Percentiles rank a stretch among this genome's conserved stretches.
These are phyloP conservation scores for Apis mellifera DNA, from an alignment of 1,140 invertebrate genomes.

Conservation along the genomic window DNA sequence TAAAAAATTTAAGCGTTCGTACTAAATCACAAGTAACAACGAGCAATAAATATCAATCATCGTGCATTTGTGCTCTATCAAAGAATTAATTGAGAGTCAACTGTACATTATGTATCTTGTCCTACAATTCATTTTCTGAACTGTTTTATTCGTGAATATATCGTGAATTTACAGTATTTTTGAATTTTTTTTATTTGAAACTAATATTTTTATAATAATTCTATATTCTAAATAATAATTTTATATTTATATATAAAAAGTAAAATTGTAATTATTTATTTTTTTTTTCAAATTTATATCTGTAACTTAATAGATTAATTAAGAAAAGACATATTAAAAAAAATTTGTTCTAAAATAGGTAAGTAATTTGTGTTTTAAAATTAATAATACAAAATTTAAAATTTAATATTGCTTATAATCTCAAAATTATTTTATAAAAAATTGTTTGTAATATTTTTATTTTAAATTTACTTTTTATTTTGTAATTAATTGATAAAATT, in stretches of 20 bases:
- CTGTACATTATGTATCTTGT: constrained; percentile 11
- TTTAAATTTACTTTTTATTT: not conserved
- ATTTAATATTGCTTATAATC: not conserved
- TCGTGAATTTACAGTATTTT: not conserved
- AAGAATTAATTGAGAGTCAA: constrained; percentile 47
- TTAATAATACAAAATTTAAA: no score
- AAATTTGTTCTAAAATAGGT: not conserved
- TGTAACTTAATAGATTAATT: not conserved
- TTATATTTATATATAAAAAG: not conserved
- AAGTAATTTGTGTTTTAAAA: not conserved
- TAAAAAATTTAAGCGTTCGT: not conserved
- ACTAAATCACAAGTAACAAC: not conserved
- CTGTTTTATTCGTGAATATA: not conserved
- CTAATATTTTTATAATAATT: constrained; percentile 17
- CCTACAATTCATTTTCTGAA: constrained; percentile 34
- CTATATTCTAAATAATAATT: no score
- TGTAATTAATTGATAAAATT: not conserved
- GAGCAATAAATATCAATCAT: constrained; percentile 52
- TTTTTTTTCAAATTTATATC: not conserved
- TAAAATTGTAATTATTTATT: not conserved
- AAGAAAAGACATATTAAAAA: not conserved
- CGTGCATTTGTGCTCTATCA: constrained; percentile 38
- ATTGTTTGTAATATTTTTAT: not conserved
- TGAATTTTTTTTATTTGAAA: constrained; percentile 5
- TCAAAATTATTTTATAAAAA: not conserved